Conservation (phyloP, 64 coral and sea anemone genomes). For the Actinia tenebrosa region DNA sequence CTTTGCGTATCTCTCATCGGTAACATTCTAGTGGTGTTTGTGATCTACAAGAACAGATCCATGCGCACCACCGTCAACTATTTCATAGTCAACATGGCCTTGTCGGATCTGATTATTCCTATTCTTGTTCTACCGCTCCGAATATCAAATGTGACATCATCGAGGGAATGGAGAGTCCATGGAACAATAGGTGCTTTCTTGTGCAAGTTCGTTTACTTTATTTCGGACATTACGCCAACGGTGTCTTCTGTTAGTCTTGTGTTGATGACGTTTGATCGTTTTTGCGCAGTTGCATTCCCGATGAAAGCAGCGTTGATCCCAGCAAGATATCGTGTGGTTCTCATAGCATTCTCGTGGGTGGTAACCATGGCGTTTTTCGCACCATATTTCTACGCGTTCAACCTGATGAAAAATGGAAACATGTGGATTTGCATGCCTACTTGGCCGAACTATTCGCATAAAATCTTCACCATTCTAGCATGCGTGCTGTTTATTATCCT, state of each 20-base stretch:
- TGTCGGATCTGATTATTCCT: slow-evolving; percentile 48
- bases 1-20: neutral
- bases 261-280: slow-evolving; percentile 64
- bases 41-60: slow-evolving; percentile 15
- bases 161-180: slow-evolving; percentile 22
- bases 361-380: slow-evolving; percentile 17
- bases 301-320: slow-evolving; percentile 36
- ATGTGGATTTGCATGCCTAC: neutral
- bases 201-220: slow-evolving; percentile 46
- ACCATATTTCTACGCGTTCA: slow-evolving; percentile 29
- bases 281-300: slow-evolving; percentile 50
- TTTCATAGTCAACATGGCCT: slow-evolving; percentile 71
- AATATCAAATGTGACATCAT: slow-evolving; percentile 4
- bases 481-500: slow-evolving; percentile 6
- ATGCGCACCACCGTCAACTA: slow-evolving; percentile 50
- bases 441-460: neutral
- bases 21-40: slow-evolving; percentile 12
- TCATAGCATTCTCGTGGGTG: slow-evolving; percentile 32
- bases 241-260: slow-evolving; percentile 62
- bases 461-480: neutral
- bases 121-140: slow-evolving; percentile 44
- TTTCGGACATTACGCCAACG: slow-evolving; percentile 47
- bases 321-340: neutral
- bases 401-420: neutral
- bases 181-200: slow-evolving; percentile 31